Base-by-base conservation (phyloP, 2,888 invertebrate species). In the Apamea monoglypha region DNA sequence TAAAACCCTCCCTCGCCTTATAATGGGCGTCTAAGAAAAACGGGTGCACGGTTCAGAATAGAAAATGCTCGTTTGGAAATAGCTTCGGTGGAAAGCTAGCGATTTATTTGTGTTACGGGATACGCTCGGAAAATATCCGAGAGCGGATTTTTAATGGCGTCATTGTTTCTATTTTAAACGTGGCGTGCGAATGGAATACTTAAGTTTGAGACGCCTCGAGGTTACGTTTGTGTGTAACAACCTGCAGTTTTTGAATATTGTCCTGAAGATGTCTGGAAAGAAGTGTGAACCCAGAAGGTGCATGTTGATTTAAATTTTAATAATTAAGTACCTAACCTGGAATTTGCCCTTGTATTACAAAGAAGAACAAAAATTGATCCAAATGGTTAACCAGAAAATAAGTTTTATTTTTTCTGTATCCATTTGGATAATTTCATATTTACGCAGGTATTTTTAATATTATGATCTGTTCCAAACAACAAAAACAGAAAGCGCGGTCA, bases 131-230 rank as follows among this genome's bases (percentile, higher is more conserved):
- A 96, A 96, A 96, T 96, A 96, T 96, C 96, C 96, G 93, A 94
- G 95, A 96, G 96, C 96, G 96, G 93, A 96, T 96, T 97, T 97
- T 97, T 97, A 96, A 97, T 96, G 96, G 95, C 89, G 93, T 94
- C 95, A 96, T 96, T 96, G 96, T 96, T 96, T 96, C 96, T 96
- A 95, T 96, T 97, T 97, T 97, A 96, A 96, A 96, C 93, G 96
- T 91, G 92, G 94, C 91, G 96, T 95, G 96, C 95, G 96, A 95
- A 96, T 93, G 94, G 97, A 97, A 97, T 97, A 95, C 96, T 93
- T 92, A 96, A 96, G 94, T 93, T 91, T 88, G 89, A 92, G 88
- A 82, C 83, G 87, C 74, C 72, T 84, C 83, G 86, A 85, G 84
- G 81, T 86, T 84, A 78, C 69, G 68, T 80, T 69, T 82, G 83